Evolutionary conservation across 1,140 invertebrate species (phyloP).

Genomic region (Pachyrhynchus sulphureomaculatus): DNA sequence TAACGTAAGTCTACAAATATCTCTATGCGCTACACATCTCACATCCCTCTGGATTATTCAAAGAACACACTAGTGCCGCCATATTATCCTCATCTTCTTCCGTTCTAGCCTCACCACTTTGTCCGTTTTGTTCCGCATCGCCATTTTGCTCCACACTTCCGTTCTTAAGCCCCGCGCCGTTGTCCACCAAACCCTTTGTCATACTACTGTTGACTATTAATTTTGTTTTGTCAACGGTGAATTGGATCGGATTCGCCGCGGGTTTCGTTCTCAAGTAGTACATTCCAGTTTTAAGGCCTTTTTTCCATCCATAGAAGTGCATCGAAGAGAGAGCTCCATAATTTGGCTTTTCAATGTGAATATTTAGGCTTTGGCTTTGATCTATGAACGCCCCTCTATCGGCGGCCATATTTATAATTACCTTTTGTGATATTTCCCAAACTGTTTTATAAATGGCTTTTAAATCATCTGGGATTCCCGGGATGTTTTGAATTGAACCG

Average conservation of each 20-base stretch:
- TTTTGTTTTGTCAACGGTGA: slow-evolving; percentile 93
- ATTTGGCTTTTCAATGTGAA: slow-evolving; percentile 93
- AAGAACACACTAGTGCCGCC: slow-evolving; percentile 82
- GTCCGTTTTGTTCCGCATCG: slow-evolving; percentile 48
- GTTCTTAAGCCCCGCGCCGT: slow-evolving; percentile 21
- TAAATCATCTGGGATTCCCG: slow-evolving; percentile 83
- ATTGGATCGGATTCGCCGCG: slow-evolving; percentile 94
- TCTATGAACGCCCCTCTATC: slow-evolving; percentile 98
- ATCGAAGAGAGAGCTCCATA: slow-evolving; percentile 95
- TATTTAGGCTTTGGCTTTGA: slow-evolving; percentile 96
- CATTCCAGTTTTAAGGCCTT: slow-evolving; percentile 98
- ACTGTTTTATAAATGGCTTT: slow-evolving; percentile 96
- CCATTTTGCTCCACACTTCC: neutral
- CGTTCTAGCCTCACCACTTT: slow-evolving; percentile 30
- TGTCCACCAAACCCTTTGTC: slow-evolving; percentile 32
- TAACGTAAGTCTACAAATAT: neutral
- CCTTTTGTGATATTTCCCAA: slow-evolving; percentile 97
- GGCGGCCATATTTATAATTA: slow-evolving; percentile 94
- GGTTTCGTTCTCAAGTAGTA: slow-evolving; percentile 97
- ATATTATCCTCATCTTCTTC: slow-evolving; percentile 61
- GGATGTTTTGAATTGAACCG: slow-evolving; percentile 93
- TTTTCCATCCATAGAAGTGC: slow-evolving; percentile 98
- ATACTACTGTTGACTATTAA: slow-evolving; percentile 53
- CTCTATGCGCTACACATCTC: slow-evolving; percentile 69
- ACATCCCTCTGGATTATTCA: slow-evolving; percentile 91